These are phyloP conservation scores for Hypolimnas misippus DNA, from an alignment of 2,888 invertebrate species.

Conservation along the genomic window DNA sequence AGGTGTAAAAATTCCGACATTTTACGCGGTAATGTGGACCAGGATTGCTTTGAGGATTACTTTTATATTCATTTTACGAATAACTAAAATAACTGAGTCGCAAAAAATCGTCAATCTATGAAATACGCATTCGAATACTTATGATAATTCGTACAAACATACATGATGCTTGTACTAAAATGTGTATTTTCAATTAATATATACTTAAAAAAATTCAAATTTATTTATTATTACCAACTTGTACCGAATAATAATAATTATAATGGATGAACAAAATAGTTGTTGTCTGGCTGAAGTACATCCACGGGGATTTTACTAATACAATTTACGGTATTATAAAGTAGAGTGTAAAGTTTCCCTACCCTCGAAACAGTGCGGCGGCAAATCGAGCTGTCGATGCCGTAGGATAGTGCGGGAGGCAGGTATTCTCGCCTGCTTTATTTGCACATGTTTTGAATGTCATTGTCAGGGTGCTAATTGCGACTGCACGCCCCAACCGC, in stretches of 20 bases:
- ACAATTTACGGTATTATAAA: constrained; percentile 22
- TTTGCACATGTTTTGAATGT: constrained; percentile 80
- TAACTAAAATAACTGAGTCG: no score
- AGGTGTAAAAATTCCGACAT: constrained; percentile 12
- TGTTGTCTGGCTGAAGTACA: background rate
- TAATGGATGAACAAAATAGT: background rate
- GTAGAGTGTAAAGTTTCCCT: constrained; percentile 26
- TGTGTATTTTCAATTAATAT: no score
- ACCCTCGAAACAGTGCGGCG: constrained; percentile 31
- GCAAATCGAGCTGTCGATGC: constrained; percentile 41
- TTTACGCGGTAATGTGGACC: background rate
- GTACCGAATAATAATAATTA: background rate
- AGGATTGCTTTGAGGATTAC: no score
- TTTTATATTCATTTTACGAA: no score
- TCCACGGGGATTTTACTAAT: background rate
- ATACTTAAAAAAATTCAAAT: no score
- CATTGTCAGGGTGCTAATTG: constrained; percentile 79
- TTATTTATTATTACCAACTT: no score
- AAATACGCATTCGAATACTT: no score
- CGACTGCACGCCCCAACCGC: constrained; percentile 42
- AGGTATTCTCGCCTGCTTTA: constrained; percentile 57
- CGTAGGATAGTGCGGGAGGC: constrained; percentile 43
- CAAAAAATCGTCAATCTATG: no score
- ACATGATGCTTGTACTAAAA: no score
- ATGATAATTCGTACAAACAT: no score